Evolutionary conservation across 2,797 vertebrate species (phyloP).

Genomic region (Brotula barbata): DNA sequence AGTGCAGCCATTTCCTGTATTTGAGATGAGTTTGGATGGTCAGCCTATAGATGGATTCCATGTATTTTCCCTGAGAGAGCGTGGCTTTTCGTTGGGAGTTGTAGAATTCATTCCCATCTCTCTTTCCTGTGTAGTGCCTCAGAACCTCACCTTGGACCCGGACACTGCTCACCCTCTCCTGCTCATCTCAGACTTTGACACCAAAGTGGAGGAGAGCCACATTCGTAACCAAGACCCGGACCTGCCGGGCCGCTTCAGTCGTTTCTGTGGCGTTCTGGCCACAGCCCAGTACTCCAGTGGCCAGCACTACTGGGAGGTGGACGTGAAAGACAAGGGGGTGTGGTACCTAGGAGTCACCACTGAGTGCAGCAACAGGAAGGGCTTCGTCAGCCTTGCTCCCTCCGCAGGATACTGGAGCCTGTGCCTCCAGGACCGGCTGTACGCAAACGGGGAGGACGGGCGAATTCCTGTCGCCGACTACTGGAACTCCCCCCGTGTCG

Average conservation of each 20-base stretch:
- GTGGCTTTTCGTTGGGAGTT: too few species aligned
- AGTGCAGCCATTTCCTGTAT: too few species aligned
- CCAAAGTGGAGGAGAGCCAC: constrained; percentile 80
- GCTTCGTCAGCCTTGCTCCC: constrained; percentile 79
- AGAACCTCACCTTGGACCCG: constrained; percentile 82
- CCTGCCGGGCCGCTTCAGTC: constrained; percentile 76
- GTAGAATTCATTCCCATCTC: background rate
- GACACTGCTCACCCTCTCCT: constrained; percentile 81
- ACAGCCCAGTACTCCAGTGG: constrained; percentile 80
- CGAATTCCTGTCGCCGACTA: constrained; percentile 80
- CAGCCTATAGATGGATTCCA: too few species aligned
- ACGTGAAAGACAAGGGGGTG: constrained; percentile 82
- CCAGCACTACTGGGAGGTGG: constrained; percentile 85
- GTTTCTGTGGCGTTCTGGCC: constrained; percentile 80
- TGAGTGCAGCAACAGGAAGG: constrained; percentile 82
- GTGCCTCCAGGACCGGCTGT: constrained; percentile 81
- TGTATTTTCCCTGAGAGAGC: too few species aligned
- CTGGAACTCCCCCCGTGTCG: constrained; percentile 82
- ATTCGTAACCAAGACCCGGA: constrained; percentile 77
- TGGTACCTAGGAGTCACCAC: constrained; percentile 85
- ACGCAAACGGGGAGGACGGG: constrained; percentile 80
- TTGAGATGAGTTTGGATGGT: too few species aligned
- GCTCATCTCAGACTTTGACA: constrained; percentile 80
- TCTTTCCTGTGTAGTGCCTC: constrained; percentile 69
- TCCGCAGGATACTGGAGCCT: constrained; percentile 83